Percentiles rank a stretch among this genome's conserved stretches.
Conservation (phyloP, 2,888 invertebrate species). For the Orchesellides sinensis region DNA sequence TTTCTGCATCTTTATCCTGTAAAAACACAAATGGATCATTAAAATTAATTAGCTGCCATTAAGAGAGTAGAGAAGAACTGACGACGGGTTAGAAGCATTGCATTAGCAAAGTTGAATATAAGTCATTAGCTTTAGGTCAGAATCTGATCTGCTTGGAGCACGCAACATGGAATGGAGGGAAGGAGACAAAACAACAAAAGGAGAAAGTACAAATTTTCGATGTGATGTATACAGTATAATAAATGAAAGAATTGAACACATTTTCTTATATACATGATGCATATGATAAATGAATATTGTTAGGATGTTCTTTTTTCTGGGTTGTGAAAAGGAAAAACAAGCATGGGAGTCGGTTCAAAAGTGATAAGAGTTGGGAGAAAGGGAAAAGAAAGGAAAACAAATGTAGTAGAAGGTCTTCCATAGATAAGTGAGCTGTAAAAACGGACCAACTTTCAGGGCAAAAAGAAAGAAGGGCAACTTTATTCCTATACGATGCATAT, state of each 20-base stretch:
- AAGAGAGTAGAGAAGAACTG: constrained; percentile 58
- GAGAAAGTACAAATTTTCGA: constrained; percentile 17
- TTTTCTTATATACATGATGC: constrained; percentile 3
- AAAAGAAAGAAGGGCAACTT: constrained; percentile 57
- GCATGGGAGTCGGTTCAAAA: constrained; percentile 21
- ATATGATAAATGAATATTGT: constrained; percentile 23
- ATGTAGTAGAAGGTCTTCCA: constrained; percentile 67
- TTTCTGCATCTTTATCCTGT: constrained; percentile 68
- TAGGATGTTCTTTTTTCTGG: constrained; percentile 50
- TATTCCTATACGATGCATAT: constrained; percentile 57
- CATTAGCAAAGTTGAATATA: constrained; percentile 63
- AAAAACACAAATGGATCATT: constrained; percentile 59
- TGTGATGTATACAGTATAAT: neutral
- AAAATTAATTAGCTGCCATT: constrained; percentile 66
- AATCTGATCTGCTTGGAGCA: constrained; percentile 38
- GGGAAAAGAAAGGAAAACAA: constrained; percentile 56
- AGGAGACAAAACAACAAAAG: constrained; percentile 2
- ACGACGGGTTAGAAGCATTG: constrained; percentile 48
- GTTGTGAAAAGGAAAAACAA: constrained; percentile 26
- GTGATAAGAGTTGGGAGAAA: constrained; percentile 46
- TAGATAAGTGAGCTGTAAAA: constrained; percentile 67
- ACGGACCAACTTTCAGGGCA: too few species aligned
- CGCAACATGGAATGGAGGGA: constrained; percentile 1
- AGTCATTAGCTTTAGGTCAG: constrained; percentile 66
- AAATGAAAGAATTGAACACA: too few species aligned